Conservation (phyloP, 1,140 invertebrate genomes). For the Parapsyche elsis region DNA sequence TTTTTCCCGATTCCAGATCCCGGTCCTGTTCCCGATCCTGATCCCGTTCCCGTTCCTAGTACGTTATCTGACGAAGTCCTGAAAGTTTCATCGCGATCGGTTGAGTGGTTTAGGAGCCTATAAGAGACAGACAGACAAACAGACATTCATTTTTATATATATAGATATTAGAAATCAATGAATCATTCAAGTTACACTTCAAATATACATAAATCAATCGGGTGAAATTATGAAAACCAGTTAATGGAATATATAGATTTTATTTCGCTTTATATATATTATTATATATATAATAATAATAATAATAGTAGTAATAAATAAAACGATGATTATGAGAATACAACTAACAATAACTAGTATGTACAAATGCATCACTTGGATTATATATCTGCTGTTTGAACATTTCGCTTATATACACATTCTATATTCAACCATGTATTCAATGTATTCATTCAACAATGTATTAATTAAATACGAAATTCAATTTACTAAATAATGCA, state of each 20-base stretch:
- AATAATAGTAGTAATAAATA: constrained; percentile 40
- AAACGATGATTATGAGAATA: constrained; percentile 40
- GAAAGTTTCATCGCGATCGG: too few species aligned
- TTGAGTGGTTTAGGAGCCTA: too few species aligned
- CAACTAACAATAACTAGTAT: constrained; percentile 35
- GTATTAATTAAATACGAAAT: neutral
- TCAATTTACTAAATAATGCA: constrained; percentile 1
- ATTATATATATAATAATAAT: constrained; percentile 14
- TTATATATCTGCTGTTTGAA: constrained; percentile 19
- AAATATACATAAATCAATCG: too few species aligned
- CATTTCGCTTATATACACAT: constrained; percentile 31
- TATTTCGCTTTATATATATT: constrained; percentile 26
- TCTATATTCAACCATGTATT: neutral
- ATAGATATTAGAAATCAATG: too few species aligned
- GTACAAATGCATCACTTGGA: constrained; percentile 31
- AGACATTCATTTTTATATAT: too few species aligned
- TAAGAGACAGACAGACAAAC: too few species aligned
- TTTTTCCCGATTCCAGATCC: too few species aligned
- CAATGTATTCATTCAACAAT: neutral
- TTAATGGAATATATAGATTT: constrained; percentile 40
- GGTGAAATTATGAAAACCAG: too few species aligned
- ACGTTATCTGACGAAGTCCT: too few species aligned
- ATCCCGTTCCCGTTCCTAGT: too few species aligned
- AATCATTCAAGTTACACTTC: too few species aligned
- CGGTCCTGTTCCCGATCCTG: too few species aligned